A percentile compares a stretch with the other conserved stretches of the same genome.
These are phyloP conservation scores for Drosophila miranda DNA, from an alignment of 1,140 invertebrate genomes.

Conservation along the genomic window DNA sequence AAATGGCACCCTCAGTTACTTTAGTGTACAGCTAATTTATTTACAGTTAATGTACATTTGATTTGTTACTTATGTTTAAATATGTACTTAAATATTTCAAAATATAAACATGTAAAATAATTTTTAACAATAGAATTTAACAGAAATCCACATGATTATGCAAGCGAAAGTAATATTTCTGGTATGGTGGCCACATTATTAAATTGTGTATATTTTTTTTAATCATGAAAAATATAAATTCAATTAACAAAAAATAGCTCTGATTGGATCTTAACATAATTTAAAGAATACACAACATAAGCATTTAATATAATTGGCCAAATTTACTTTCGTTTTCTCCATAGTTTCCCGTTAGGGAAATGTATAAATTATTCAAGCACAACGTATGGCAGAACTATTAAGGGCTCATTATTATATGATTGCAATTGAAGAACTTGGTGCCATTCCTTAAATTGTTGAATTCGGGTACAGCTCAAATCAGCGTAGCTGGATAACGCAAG, in stretches of 20 bases:
- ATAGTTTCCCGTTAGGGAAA: slow-evolving; percentile 17
- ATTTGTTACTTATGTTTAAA: slow-evolving; percentile 13
- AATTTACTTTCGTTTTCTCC: slow-evolving; percentile 8
- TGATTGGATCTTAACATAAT: too few species aligned
- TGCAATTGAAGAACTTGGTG: slow-evolving; percentile 88
- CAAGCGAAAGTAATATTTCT: not conserved
- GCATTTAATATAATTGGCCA: not conserved
- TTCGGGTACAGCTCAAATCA: not conserved
- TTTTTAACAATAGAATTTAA: slow-evolving; percentile 48
- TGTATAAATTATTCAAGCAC: slow-evolving; percentile 88
- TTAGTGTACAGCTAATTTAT: slow-evolving; percentile 51
- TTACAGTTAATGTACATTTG: slow-evolving; percentile 63
- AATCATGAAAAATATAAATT: not conserved
- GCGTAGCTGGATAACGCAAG: not conserved
- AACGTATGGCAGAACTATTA: slow-evolving; percentile 95
- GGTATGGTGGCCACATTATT: too few species aligned
- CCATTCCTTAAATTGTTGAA: slow-evolving; percentile 89
- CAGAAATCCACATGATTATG: slow-evolving; percentile 18
- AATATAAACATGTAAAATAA: slow-evolving; percentile 15
- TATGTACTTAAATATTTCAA: slow-evolving; percentile 29
- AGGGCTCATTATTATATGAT: slow-evolving; percentile 88
- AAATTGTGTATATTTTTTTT: not conserved
- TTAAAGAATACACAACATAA: slow-evolving; percentile 5
- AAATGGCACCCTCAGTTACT: too few species aligned
- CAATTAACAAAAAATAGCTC: too few species aligned